A percentile compares a stretch with the other conserved stretches of the same genome.
These are phyloP conservation scores for Acrocephalus arundinaceus DNA, from an alignment of 2,113 vertebrate genomes.

Conservation along the genomic window DNA sequence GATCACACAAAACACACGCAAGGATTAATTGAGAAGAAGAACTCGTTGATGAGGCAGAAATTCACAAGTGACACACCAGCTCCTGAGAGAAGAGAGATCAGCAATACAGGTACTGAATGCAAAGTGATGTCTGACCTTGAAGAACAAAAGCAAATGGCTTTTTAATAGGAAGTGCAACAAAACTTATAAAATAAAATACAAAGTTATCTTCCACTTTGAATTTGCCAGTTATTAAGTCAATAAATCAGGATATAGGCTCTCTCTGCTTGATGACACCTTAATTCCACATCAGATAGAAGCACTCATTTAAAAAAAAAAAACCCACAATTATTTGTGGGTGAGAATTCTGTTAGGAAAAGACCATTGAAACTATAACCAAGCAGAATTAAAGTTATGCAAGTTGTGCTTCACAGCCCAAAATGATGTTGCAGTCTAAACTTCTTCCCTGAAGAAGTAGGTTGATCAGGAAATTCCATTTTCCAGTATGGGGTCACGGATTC, in stretches of 20 bases:
- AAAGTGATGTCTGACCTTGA: neutral
- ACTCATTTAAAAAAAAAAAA: neutral
- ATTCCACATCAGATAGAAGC: neutral
- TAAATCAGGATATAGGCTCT: neutral
- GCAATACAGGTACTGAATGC: neutral
- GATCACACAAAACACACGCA: neutral
- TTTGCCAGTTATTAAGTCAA: neutral
- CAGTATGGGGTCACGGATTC: neutral
- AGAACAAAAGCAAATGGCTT: neutral
- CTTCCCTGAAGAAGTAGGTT: neutral
- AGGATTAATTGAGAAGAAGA: neutral
- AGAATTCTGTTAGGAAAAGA: neutral
- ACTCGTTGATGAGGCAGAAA: neutral
- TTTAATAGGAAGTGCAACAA: neutral
- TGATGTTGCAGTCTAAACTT: neutral
- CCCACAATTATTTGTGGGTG: neutral
- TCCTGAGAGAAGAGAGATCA: neutral
- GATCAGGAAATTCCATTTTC: neutral
- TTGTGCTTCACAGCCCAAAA: neutral
- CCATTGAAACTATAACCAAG: neutral
- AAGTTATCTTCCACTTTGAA: neutral
- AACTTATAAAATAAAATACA: neutral
- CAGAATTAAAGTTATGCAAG: neutral
- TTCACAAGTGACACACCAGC: neutral
- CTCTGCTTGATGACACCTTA: neutral